Evolutionary conservation across 2,888 invertebrate species (phyloP).

Genomic region (Hofmannophila pseudospretella): DNA sequence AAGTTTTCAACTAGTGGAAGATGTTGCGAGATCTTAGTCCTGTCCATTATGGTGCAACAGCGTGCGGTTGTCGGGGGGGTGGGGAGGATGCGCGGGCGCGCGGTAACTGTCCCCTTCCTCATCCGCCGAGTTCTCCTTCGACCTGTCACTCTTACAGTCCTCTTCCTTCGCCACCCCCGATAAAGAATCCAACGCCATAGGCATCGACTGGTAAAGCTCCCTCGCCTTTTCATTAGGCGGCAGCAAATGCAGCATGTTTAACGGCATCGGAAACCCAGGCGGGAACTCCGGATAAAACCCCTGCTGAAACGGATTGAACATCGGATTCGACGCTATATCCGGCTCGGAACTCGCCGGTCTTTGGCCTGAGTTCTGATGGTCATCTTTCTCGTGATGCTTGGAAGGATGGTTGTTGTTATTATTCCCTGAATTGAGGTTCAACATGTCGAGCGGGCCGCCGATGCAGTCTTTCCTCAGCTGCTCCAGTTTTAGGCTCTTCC

Average conservation of each 20-base stretch:
- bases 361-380: constrained; percentile 62
- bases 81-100: constrained; percentile 74
- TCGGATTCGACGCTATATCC: constrained; percentile 80
- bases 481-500: constrained; percentile 93
- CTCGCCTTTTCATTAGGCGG: constrained; percentile 87
- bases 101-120: constrained; percentile 73
- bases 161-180: constrained; percentile 76
- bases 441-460: constrained; percentile 87
- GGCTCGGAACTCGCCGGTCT: constrained; percentile 83
- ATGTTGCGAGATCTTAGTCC: constrained; percentile 73
- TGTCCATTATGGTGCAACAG: constrained; percentile 88
- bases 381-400: constrained; percentile 76
- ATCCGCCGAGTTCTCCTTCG: constrained; percentile 80
- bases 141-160: constrained; percentile 81
- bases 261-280: constrained; percentile 87
- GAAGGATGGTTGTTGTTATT: constrained; percentile 77
- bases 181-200: constrained; percentile 76
- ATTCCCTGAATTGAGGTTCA: constrained; percentile 79
- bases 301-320: constrained; percentile 87
- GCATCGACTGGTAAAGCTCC: constrained; percentile 79
- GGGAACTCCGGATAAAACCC: constrained; percentile 92
- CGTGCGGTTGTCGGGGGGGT: constrained; percentile 80
- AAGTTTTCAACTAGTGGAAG: constrained; percentile 19
- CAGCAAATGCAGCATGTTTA: constrained; percentile 90
- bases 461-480: constrained; percentile 93